Conservation (phyloP, 2,113 vertebrate species). For the Cryptomyrus ogoouensis region DNA sequence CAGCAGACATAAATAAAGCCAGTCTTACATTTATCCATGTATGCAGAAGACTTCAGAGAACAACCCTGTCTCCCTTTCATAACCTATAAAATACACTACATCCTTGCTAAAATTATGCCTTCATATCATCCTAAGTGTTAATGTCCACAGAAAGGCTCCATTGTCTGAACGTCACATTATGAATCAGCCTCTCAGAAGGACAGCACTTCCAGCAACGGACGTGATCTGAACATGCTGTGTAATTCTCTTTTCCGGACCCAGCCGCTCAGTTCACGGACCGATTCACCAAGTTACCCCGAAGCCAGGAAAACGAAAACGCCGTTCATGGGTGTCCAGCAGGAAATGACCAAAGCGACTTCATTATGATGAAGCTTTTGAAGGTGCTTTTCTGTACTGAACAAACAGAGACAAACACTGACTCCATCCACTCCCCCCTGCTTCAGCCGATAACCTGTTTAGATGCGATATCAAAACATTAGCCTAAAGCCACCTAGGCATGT, state of each 20-base stretch:
- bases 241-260: slow-evolving; percentile 10
- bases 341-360: slow-evolving; percentile 9
- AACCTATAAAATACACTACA: neutral
- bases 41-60: neutral
- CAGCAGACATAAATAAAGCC: neutral
- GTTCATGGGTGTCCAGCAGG: slow-evolving; percentile 7
- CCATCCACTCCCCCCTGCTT: neutral
- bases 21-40: neutral
- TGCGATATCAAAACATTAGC: neutral
- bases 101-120: neutral
- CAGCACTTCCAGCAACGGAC: neutral
- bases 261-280: neutral
- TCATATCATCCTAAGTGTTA: neutral
- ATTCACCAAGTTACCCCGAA: slow-evolving; percentile 10
- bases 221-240: slow-evolving; percentile 5
- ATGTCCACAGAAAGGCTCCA: neutral
- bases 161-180: neutral
- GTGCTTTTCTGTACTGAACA: neutral
- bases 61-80: neutral
- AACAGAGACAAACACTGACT: neutral
- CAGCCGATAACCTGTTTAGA: neutral
- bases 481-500: neutral
- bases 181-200: neutral
- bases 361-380: neutral
- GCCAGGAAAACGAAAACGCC: neutral